phyloP scores from a whole-genome alignment of 1,140 invertebrate species.

The Camponotus vicinus region DNA sequence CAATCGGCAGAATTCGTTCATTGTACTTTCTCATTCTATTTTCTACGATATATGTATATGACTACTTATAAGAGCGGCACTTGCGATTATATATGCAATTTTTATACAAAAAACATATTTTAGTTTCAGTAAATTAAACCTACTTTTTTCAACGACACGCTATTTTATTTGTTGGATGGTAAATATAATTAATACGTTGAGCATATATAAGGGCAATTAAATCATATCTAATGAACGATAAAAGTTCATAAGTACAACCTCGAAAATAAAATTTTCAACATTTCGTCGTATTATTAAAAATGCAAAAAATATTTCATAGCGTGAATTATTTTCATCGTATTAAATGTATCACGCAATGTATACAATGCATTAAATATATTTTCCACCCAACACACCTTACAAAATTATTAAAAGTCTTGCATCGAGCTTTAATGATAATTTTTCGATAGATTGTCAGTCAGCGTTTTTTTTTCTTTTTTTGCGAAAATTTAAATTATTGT shows the following conservation, averaged over 20 bases:
- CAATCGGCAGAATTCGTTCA: slow-evolving; percentile 30
- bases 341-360: background rate
- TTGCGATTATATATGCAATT: slow-evolving; percentile 32
- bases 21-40: slow-evolving; percentile 44
- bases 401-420: slow-evolving; percentile 31
- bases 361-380: slow-evolving; percentile 43
- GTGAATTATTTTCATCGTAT: background rate
- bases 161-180: slow-evolving; percentile 27
- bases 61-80: slow-evolving; percentile 41
- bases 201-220: background rate
- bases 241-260: slow-evolving; percentile 47
- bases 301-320: background rate
- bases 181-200: slow-evolving; percentile 30
- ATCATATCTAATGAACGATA: slow-evolving; percentile 25
- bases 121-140: slow-evolving; percentile 37
- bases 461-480: background rate
- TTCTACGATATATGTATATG: slow-evolving; percentile 37
- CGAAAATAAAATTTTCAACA: slow-evolving; percentile 40
- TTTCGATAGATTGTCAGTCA: background rate
- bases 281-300: slow-evolving; percentile 18
- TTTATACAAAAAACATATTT: slow-evolving; percentile 45
- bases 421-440: slow-evolving; percentile 16
- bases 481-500: background rate
- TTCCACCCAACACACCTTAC: background rate
- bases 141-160: slow-evolving; percentile 27